These are phyloP conservation scores for Diaphora mendica DNA, from an alignment of 2,888 invertebrate species.

Conservation along the genomic window DNA sequence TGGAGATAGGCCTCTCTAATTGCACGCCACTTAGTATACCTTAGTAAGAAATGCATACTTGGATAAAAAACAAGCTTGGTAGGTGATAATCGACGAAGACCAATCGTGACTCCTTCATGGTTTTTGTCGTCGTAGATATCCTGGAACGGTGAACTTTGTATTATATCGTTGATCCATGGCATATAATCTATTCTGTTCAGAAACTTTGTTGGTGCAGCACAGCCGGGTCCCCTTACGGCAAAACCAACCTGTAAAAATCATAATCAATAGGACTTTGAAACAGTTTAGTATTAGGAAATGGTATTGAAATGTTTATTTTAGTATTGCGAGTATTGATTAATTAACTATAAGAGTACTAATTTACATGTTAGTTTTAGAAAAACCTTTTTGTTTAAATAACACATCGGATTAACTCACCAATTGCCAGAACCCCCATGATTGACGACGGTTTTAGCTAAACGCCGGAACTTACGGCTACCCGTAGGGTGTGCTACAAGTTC, in stretches of 20 bases:
- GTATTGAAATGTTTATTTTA: too few relatives aligned
- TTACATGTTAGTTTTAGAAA: too few relatives aligned
- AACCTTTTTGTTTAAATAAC: too few relatives aligned
- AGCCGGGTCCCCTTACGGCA: slow-evolving; percentile 69
- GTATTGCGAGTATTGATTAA: too few relatives aligned
- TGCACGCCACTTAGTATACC: too few relatives aligned
- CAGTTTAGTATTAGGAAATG: too few relatives aligned
- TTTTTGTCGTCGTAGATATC: slow-evolving; percentile 16
- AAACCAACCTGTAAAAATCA: slow-evolving; percentile 65
- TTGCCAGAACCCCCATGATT: slow-evolving; percentile 70
- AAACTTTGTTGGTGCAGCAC: slow-evolving; percentile 70
- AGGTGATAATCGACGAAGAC: slow-evolving; percentile 46
- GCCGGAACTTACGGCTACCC: too few relatives aligned
- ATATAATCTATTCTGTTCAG: slow-evolving; percentile 63
- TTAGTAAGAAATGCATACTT: slow-evolving; percentile 24
- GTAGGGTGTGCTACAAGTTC: too few relatives aligned
- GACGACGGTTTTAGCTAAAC: too few relatives aligned
- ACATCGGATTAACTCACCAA: slow-evolving; percentile 53
- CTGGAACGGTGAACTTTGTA: slow-evolving; percentile 38
- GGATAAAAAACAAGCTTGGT: slow-evolving; percentile 44
- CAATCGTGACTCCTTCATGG: slow-evolving; percentile 13
- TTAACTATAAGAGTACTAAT: too few relatives aligned
- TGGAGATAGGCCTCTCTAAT: too few relatives aligned
- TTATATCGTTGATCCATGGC: slow-evolving; percentile 68
- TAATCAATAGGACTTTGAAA: too few relatives aligned